Evolutionary conservation across 2,113 vertebrate species (phyloP).

Genomic region (Ictidomys tridecemlineatus): DNA sequence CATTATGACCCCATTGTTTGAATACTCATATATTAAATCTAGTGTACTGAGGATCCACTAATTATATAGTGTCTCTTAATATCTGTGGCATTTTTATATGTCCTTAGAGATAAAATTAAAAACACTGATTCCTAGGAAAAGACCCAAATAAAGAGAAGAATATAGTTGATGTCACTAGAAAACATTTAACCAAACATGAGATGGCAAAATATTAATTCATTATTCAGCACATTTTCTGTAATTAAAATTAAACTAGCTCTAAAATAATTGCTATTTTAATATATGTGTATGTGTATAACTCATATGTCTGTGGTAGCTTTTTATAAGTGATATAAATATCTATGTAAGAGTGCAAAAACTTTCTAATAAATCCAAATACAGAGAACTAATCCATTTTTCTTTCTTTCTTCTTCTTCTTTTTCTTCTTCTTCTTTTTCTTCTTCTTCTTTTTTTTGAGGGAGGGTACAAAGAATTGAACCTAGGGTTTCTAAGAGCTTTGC

Average conservation of each 20-base stretch:
- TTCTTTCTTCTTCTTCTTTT: too few relatives aligned
- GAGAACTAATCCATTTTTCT: neutral
- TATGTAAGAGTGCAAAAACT: neutral
- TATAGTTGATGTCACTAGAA: neutral
- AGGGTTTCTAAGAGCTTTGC: too few relatives aligned
- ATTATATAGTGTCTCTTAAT: neutral
- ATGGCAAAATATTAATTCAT: neutral
- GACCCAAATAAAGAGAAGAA: neutral
- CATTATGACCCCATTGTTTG: conserved; percentile 70
- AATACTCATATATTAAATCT: conserved; percentile 62
- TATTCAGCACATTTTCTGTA: neutral
- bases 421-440: too few relatives aligned
- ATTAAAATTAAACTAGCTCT: neutral
- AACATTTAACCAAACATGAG: conserved; percentile 44
- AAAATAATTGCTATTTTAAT: neutral
- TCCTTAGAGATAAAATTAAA: conserved; percentile 17
- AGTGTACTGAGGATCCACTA: neutral
- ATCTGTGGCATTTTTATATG: neutral
- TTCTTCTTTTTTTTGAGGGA: too few relatives aligned
- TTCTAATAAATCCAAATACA: neutral
- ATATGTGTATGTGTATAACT: neutral
- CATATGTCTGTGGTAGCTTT: neutral
- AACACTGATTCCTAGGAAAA: neutral
- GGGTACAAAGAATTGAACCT: too few relatives aligned
- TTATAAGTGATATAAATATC: neutral